These are phyloP conservation scores for Gracilinanus agilis DNA, from an alignment of 2,113 vertebrate genomes.

Conservation along the genomic window DNA sequence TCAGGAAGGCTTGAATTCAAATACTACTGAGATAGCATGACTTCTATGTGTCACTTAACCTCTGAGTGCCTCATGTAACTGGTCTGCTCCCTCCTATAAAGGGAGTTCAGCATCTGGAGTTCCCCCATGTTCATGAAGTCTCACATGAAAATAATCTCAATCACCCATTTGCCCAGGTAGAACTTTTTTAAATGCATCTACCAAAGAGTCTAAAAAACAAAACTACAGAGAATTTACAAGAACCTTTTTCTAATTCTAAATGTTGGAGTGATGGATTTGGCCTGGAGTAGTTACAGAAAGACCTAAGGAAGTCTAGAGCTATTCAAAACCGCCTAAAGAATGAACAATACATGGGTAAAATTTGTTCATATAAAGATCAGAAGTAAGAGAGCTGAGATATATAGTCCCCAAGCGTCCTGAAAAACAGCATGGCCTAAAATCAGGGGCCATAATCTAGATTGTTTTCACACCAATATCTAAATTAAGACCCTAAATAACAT, in stretches of 20 bases:
- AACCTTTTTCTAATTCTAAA: neutral
- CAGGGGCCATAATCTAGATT: slow-evolving; percentile 31
- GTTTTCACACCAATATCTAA: neutral
- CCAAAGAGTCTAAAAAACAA: neutral
- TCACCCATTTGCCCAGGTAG: neutral
- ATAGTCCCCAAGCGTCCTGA: neutral
- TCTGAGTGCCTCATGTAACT: neutral
- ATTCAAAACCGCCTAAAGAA: neutral
- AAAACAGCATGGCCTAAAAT: neutral
- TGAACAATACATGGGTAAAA: neutral
- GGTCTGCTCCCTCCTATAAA: neutral
- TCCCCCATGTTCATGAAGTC: neutral
- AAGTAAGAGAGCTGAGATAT: neutral
- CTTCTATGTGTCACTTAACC: neutral
- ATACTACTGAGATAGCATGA: neutral
- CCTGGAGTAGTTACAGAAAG: neutral
- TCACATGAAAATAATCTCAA: neutral
- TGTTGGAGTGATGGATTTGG: neutral
- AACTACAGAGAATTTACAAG: neutral
- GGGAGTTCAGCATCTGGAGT: neutral
- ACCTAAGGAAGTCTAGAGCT: neutral
- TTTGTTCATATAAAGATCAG: neutral
- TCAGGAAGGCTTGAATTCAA: neutral
- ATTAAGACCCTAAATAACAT: slow-evolving; percentile 28
- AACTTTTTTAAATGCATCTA: neutral